Conservation (phyloP, 2,113 vertebrate species). For the Oceanites oceanicus region DNA sequence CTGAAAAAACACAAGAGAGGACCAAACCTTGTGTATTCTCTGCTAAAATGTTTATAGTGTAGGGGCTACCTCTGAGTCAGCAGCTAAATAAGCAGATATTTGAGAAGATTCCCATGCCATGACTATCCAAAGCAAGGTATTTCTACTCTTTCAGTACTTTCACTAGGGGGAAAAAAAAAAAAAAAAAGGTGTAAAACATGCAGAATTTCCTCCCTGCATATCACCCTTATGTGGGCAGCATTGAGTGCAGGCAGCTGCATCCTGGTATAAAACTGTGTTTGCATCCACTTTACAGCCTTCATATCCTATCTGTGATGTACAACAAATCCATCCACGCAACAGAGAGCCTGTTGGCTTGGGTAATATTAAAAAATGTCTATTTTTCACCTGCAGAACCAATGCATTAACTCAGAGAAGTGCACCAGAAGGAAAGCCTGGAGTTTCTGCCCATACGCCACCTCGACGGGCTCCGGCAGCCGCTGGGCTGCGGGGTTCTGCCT, state of each 20-base stretch:
- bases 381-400: neutral
- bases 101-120: neutral
- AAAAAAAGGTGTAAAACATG: neutral
- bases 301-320: neutral
- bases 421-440: neutral
- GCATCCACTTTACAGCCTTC: neutral
- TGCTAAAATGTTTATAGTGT: neutral
- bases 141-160: neutral
- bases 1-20: neutral
- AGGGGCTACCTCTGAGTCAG: neutral
- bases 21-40: neutral
- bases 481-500: neutral
- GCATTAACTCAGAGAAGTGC: neutral
- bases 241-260: neutral
- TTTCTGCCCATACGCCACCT: neutral
- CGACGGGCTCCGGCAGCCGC: no score
- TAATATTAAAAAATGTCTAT: neutral
- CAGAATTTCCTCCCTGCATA: neutral
- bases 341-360: neutral
- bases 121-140: neutral
- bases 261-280: neutral
- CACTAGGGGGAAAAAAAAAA: neutral
- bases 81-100: neutral
- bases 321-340: neutral
- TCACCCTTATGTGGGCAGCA: neutral